Evolutionary conservation across 37 sponge, comb jelly and placozoan genomes (phyloP).

Genomic region (Chondrosia reniformis): DNA sequence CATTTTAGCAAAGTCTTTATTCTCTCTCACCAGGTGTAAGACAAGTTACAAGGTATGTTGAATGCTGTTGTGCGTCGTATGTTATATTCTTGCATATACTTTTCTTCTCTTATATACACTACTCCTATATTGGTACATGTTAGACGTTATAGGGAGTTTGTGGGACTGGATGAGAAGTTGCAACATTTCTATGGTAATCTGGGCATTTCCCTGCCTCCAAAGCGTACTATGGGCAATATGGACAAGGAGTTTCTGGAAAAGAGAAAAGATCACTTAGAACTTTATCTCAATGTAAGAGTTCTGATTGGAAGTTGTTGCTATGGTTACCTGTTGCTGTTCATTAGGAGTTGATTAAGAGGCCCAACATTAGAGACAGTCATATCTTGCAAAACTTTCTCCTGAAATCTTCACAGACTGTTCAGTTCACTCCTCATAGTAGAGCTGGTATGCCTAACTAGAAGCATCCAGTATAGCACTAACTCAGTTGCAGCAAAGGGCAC

Average conservation of each 20-base stretch:
- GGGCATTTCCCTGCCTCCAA: constrained; percentile 31
- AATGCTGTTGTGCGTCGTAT: too few species aligned
- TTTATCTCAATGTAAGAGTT: constrained; percentile 28
- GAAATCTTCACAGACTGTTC: constrained; percentile 28
- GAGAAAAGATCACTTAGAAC: constrained; percentile 36
- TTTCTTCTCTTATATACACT: too few species aligned
- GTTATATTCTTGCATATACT: too few species aligned
- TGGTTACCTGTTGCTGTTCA: not conserved
- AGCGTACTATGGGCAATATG: constrained; percentile 48
- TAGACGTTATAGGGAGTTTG: constrained; percentile 63
- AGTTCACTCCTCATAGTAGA: constrained; percentile 47
- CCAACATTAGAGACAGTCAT: constrained; percentile 24
- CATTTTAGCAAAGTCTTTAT: too few species aligned
- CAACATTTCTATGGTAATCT: constrained; percentile 50
- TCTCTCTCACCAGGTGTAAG: too few species aligned
- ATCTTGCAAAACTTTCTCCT: constrained; percentile 44
- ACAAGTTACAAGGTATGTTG: too few species aligned
- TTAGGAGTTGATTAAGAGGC: constrained; percentile 6
- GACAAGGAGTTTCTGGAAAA: constrained; percentile 48
- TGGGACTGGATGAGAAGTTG: constrained; percentile 48
- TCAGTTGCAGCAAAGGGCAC: not conserved
- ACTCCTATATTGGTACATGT: not conserved
- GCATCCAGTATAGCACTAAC: constrained; percentile 26
- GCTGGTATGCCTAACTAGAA: constrained; percentile 5
- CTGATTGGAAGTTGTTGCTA: not conserved